A percentile compares a stretch with the other conserved stretches of the same genome.
phyloP scores from a whole-genome alignment of 2,888 invertebrate genomes.

The Ischnura elegans region DNA sequence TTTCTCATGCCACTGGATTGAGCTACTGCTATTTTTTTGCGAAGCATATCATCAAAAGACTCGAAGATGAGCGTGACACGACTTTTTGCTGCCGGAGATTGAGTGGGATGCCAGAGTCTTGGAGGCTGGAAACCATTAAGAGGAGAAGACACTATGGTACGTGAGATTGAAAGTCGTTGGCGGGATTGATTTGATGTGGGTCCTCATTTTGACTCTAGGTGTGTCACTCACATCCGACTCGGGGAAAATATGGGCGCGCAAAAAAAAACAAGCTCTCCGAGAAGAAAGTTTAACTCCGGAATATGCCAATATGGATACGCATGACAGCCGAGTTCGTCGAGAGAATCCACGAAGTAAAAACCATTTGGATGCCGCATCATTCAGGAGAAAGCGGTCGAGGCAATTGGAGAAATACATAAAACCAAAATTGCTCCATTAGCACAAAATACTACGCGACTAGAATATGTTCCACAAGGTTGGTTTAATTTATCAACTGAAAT shows the following conservation, averaged over 20 bases:
- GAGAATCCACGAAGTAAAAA: neutral
- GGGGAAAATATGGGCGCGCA: neutral
- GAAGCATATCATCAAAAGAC: no score
- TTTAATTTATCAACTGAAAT: no score
- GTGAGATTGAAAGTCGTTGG: neutral
- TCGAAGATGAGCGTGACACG: no score
- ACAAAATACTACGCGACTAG: neutral
- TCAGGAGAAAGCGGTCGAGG: neutral
- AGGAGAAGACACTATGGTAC: neutral
- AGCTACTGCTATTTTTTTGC: no score
- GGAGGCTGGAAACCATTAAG: neutral
- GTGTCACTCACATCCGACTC: neutral
- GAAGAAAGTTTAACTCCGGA: neutral
- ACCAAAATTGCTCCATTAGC: neutral
- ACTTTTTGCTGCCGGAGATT: no score
- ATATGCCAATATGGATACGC: neutral
- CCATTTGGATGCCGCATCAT: neutral
- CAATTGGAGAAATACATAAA: neutral
- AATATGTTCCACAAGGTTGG: neutral
- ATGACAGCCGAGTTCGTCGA: neutral
- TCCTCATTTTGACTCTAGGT: neutral
- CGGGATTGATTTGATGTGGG: neutral
- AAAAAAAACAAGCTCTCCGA: neutral
- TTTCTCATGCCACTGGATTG: no score
- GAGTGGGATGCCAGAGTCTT: neutral